These are phyloP conservation scores for Drosophila repletoides DNA, from an alignment of 1,140 invertebrate genomes.

Conservation along the genomic window DNA sequence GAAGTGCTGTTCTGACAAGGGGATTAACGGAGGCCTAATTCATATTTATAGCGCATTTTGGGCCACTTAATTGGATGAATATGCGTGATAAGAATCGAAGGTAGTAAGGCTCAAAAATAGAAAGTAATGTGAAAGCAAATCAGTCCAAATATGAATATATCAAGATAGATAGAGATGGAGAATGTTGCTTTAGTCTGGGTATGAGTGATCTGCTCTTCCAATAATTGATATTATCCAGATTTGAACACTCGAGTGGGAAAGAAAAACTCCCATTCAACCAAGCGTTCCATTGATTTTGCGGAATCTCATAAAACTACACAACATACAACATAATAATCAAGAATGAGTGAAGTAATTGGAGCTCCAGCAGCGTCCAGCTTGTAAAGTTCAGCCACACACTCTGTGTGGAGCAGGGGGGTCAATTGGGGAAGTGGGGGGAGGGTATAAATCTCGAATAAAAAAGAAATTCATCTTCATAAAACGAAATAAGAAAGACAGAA, in stretches of 20 bases:
- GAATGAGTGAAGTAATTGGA: conserved; percentile 65
- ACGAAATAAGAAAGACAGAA: conserved; percentile 9
- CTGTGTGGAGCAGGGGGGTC: neutral
- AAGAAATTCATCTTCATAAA: conserved; percentile 78
- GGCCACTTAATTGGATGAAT: neutral
- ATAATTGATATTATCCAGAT: too few species aligned
- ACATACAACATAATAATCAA: conserved; percentile 46
- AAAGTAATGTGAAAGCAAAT: neutral
- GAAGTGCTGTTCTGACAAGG: neutral
- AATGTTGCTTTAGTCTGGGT: too few species aligned
- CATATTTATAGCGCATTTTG: too few species aligned
- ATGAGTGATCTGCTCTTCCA: too few species aligned
- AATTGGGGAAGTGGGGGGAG: neutral
- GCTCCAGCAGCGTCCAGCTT: conserved; percentile 38
- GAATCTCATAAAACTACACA: conserved; percentile 49
- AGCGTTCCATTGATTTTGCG: conserved; percentile 44
- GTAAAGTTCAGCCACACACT: conserved; percentile 8
- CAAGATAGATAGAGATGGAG: too few species aligned
- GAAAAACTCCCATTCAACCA: conserved; percentile 12
- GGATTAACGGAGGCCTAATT: neutral
- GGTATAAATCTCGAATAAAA: conserved; percentile 68
- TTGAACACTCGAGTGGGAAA: neutral
- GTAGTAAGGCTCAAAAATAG: neutral
- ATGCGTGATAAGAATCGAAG: neutral
- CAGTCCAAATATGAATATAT: too few species aligned